Evolutionary conservation across 2,797 vertebrate species (phyloP).

Genomic region (Melanitta fusca): DNA sequence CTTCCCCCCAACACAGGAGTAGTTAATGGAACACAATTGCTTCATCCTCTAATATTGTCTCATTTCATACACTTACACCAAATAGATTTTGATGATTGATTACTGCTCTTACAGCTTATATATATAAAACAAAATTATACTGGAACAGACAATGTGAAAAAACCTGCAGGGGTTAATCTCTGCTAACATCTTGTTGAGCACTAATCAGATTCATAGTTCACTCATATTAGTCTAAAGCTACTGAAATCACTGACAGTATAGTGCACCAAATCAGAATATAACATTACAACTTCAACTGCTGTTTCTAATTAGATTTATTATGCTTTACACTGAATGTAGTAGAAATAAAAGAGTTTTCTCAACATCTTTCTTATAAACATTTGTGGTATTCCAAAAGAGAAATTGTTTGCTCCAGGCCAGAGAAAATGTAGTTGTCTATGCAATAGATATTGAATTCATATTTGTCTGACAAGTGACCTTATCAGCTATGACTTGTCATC

Average conservation of each 20-base stretch:
- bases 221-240: background rate
- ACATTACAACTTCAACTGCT: background rate
- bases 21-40: slow-evolving; percentile 18
- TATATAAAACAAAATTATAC: background rate
- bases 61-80: slow-evolving; percentile 15
- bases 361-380: background rate
- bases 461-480: slow-evolving; percentile 60
- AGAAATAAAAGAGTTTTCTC: slow-evolving; percentile 22
- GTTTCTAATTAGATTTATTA: slow-evolving; percentile 25
- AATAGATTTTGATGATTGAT: slow-evolving; percentile 5
- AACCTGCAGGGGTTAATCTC: background rate
- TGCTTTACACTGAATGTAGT: background rate
- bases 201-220: background rate
- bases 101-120: background rate
- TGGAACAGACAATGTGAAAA: background rate
- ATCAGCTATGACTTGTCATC: slow-evolving; percentile 39
- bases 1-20: background rate
- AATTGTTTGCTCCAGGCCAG: slow-evolving; percentile 26
- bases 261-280: background rate
- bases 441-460: slow-evolving; percentile 11
- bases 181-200: background rate
- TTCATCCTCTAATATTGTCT: background rate
- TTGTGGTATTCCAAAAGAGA: background rate
- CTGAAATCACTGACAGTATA: background rate
- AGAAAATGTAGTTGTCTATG: slow-evolving; percentile 47